Percentiles rank a stretch among this genome's conserved stretches.
Evolutionary conservation across 2,797 vertebrate genomes (phyloP).

Genomic region (Gymnothorax reevesii): DNA sequence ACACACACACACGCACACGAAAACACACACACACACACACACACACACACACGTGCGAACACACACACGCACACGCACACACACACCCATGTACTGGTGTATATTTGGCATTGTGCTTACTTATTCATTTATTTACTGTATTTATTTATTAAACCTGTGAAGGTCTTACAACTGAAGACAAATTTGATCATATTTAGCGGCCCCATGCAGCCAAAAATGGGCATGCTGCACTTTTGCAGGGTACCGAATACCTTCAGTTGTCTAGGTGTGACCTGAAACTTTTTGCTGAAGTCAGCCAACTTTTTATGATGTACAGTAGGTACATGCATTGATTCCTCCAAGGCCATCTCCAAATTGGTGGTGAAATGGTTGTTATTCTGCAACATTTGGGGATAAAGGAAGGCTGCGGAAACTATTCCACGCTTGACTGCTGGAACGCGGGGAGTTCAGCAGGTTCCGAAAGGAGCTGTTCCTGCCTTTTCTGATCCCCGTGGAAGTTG

Average conservation of each 20-base stretch:
- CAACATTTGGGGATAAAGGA: not conserved
- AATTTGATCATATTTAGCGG: not conserved
- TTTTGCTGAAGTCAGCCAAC: not conserved
- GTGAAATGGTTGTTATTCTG: not conserved
- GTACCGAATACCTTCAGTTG: not conserved
- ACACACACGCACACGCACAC: no score
- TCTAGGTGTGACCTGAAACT: not conserved
- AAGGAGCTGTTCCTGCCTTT: not conserved
- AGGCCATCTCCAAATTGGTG: not conserved
- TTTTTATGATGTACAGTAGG: not conserved
- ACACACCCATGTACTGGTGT: no score
- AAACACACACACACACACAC: no score
- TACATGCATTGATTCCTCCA: not conserved
- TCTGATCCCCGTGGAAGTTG: constrained; percentile 14
- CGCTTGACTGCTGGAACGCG: not conserved
- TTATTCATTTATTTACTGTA: not conserved
- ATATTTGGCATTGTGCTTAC: no score
- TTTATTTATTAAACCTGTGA: not conserved
- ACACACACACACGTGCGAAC: no score
- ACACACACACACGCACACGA: no score
- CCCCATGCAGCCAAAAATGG: not conserved
- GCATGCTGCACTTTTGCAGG: not conserved
- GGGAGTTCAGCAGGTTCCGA: not conserved
- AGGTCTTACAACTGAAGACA: not conserved
- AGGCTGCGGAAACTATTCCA: not conserved